Percentiles rank a stretch among this genome's conserved stretches.
phyloP scores from a whole-genome alignment of 2,113 vertebrate genomes.

The Triplophysa dalaica region DNA sequence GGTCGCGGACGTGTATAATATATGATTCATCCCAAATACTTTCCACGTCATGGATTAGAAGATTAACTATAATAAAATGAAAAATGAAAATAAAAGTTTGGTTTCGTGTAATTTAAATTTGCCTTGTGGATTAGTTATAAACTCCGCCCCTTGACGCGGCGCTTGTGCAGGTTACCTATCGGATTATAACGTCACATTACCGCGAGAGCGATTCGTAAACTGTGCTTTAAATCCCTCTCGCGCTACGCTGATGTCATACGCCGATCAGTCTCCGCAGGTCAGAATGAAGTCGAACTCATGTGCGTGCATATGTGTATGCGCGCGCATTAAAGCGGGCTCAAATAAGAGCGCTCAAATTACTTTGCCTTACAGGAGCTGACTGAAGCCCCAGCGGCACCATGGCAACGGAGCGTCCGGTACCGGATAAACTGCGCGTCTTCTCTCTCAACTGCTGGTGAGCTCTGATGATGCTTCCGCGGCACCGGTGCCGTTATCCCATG shows the following conservation, averaged over 20 bases:
- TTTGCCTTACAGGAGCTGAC: not conserved
- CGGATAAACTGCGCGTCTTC: constrained; percentile 54
- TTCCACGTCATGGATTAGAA: not conserved
- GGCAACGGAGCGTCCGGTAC: constrained; percentile 32
- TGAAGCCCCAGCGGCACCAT: constrained; percentile 40
- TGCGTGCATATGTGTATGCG: too few relatives aligned
- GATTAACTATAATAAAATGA: too few relatives aligned
- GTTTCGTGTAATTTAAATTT: not conserved
- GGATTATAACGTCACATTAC: too few relatives aligned
- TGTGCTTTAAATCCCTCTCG: too few relatives aligned
- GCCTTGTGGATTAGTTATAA: constrained; percentile 27
- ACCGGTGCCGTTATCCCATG: not conserved
- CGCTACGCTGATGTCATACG: too few relatives aligned
- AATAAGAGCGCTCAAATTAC: constrained; percentile 9
- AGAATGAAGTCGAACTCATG: not conserved
- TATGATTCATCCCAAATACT: not conserved
- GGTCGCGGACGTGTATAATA: not conserved
- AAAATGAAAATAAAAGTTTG: not conserved
- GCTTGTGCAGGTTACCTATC: not conserved
- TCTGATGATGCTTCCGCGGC: not conserved
- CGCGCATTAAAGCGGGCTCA: not conserved
- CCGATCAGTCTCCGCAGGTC: too few relatives aligned
- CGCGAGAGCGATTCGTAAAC: too few relatives aligned
- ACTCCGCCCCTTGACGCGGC: not conserved
- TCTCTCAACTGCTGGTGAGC: constrained; percentile 64